Base-by-base conservation (phyloP, 2,113 vertebrate genomes). In the Natator depressus region DNA sequence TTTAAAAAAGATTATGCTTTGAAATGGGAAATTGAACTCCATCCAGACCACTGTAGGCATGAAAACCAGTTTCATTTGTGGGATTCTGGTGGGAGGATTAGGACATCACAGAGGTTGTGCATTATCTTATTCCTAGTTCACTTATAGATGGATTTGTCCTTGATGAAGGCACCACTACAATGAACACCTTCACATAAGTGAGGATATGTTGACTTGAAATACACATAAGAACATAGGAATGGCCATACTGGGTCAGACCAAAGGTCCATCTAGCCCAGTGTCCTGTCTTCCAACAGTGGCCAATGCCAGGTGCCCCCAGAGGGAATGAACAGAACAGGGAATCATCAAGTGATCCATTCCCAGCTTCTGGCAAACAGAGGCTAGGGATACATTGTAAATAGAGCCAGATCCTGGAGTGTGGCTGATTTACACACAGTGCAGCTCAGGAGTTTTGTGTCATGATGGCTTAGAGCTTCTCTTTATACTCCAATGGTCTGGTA, bases 101-200 rank as follows among this genome's bases (percentile, higher is more conserved):
- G n/a, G n/a, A 72, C 17, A 38, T 72, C 65, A 87, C 47, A 10
- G 55, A 24, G 42, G 55, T n/a, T 69, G 31, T 16, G 24, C 13
- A 62, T 0, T 0, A 72, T 76, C 31, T 35, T 16, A 29, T 3
- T 65, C n/a, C 50, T 27, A 20, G 5, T 69, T 80, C 81, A 27
- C 55, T 24, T 46, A 4, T 9, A 51, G 7, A 6, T 1, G 6
- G 62, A 62, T 51, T 9, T 46, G 10, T 57, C 50, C 53, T n/a
- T 53, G 49, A 57, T 53, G 65, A 55, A 82, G n/a, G 46, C 51
- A 6, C 16, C 2, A 3, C 20, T 16, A 17, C 20, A 27, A 16
- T 1, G 0, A 2, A n/a, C 69, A 31, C 35, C n/a, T 3, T 3
- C 4, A 6, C 29, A 54, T 0, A 0, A 0, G 0, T 0, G 9